phyloP scores from a whole-genome alignment of 2,797 vertebrate genomes.

The Enteromius trimaculatus region DNA sequence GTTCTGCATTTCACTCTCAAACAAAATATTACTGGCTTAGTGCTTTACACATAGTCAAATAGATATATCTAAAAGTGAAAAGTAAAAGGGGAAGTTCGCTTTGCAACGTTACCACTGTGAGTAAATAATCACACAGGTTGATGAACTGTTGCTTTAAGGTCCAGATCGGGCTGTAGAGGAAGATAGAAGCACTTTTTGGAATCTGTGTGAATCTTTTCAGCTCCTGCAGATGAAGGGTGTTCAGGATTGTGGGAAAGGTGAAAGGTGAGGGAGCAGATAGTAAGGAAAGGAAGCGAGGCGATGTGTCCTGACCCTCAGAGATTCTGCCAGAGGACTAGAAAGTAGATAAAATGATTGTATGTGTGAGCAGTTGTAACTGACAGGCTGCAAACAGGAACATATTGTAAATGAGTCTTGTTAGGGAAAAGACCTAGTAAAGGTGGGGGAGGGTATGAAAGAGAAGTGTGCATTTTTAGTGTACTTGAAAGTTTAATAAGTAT shows the following conservation, averaged over 20 bases:
- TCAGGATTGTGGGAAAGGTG: slow-evolving; percentile 52
- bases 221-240: slow-evolving; percentile 14
- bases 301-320: slow-evolving; percentile 13
- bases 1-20: not conserved
- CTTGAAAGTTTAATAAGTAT: not conserved
- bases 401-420: not conserved
- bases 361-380: slow-evolving; percentile 1
- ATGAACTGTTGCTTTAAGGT: not conserved
- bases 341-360: slow-evolving; percentile 11
- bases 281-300: slow-evolving; percentile 25
- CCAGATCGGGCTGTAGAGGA: not conserved
- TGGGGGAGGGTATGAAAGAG: slow-evolving; percentile 2
- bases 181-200: not conserved
- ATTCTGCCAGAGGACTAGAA: slow-evolving; percentile 3
- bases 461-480: not conserved
- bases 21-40: not conserved
- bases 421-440: not conserved
- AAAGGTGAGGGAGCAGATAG: slow-evolving; percentile 48
- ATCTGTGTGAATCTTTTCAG: not conserved
- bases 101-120: not conserved
- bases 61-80: not conserved
- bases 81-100: not conserved
- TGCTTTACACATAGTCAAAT: slow-evolving; percentile 5
- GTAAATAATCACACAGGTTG: no score
- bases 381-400: slow-evolving; percentile 29